Base-by-base conservation (phyloP, 2,888 invertebrate species). In the Platycnemis pennipes region DNA sequence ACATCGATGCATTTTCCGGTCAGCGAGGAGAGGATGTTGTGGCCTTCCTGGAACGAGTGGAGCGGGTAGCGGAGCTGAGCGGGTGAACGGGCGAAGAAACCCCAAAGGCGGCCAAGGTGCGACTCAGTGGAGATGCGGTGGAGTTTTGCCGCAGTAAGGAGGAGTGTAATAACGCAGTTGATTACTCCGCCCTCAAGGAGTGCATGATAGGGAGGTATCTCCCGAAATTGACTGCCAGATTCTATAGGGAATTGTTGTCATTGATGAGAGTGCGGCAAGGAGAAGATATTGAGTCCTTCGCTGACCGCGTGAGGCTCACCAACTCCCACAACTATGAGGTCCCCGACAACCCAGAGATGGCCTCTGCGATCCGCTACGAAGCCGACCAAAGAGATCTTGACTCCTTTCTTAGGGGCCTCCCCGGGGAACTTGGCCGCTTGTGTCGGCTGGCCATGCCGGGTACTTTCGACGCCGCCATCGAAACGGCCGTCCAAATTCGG, bases 301-400 rank as follows among this genome's bases (percentile, higher is more conserved):
- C 7, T 26, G 85, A 42, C 85, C 19, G 42, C 31, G 85, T 85
- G 85, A 31, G 42, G 31, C 13, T 13, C 2, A 42, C 31, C 37
- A 85, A 85, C 42, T 85, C 85, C 37, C 85, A 86, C 42, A 19
- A 31, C 5, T 86, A 86, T 44, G 85, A 86, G 44, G 16, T 37
- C 8, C 42, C 19, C 16, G n/a, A 4, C 85, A 19, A 37, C 44
- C 37, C 85, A 37, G 85, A 86, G 1, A 42, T 86, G 37, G 85
- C 85, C 19, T 31, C 85, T 0, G 85, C 85, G 22, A 86, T 86
- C 42, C 16, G 8, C 22, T 26, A 42, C n/a, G 85, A 86, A 86
- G 85, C 85, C 85, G 85, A 85, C 85, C 42, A 85, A 44, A 37
- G 85, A 26, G 85, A 31, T 16, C 85, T 85, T 31, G 85, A 85